Conservation (phyloP, 2,797 vertebrate species). For the Synanceia verrucosa region DNA sequence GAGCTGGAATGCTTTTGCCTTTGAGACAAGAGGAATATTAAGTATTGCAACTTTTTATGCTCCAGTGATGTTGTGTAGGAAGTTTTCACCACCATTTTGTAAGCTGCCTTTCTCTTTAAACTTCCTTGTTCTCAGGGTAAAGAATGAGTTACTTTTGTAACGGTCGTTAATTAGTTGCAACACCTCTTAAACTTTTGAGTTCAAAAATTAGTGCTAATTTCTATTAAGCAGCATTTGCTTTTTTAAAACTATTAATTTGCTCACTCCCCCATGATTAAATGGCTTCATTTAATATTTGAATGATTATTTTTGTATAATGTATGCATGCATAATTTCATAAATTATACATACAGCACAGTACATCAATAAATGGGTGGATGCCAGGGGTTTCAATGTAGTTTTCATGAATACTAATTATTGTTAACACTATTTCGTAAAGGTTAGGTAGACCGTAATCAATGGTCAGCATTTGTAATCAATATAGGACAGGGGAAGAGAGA, state of each 20-base stretch:
- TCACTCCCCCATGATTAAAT: no score
- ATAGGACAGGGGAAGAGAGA: not conserved
- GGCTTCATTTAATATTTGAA: not conserved
- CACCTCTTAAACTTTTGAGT: not conserved
- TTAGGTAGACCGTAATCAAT: not conserved
- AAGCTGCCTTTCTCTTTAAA: not conserved
- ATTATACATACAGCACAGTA: no score
- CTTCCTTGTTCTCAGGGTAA: not conserved
- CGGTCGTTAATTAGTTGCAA: not conserved
- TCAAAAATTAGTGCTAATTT: not conserved
- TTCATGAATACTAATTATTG: not conserved
- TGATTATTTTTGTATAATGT: not conserved
- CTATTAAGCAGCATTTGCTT: not conserved
- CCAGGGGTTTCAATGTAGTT: not conserved
- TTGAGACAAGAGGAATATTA: conserved; percentile 13
- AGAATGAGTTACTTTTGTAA: not conserved
- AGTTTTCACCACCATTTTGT: conserved; percentile 11
- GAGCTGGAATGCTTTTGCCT: conserved; percentile 15
- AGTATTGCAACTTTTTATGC: conserved; percentile 42
- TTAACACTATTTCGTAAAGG: no score
- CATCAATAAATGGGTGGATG: not conserved
- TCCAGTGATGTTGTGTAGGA: conserved; percentile 2
- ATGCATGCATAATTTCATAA: not conserved
- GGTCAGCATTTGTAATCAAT: not conserved
- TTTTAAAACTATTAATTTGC: no score